These are phyloP conservation scores for Turnix velox DNA, from an alignment of 2,113 vertebrate genomes.

Conservation along the genomic window DNA sequence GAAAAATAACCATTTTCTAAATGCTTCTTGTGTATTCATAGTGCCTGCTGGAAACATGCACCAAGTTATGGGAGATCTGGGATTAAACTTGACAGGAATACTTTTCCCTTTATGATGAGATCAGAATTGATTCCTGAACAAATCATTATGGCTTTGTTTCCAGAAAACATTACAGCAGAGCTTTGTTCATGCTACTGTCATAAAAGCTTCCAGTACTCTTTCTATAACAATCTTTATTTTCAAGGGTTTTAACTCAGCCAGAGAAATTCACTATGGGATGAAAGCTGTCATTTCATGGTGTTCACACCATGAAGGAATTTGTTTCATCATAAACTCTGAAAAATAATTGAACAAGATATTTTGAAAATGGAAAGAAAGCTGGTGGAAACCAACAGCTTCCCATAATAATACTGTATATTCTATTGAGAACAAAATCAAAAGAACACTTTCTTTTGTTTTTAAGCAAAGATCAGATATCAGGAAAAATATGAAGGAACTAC, in stretches of 20 bases:
- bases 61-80: neutral
- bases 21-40: neutral
- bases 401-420: neutral
- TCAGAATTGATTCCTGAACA: conserved; percentile 32
- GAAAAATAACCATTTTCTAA: neutral
- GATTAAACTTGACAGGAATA: conserved; percentile 6
- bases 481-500: neutral
- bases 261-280: neutral
- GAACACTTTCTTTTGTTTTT: neutral
- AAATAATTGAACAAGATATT: neutral
- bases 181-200: neutral
- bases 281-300: conserved; percentile 18
- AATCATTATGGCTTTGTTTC: neutral
- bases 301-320: conserved; percentile 12
- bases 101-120: conserved; percentile 9
- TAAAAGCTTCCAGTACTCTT: neutral
- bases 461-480: neutral
- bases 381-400: neutral
- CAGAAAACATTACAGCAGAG: conserved; percentile 3
- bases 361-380: neutral
- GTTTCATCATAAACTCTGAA: neutral
- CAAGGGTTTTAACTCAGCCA: neutral
- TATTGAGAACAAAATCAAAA: neutral
- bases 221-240: conserved; percentile 9
- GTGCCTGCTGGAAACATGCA: neutral